Percentiles rank a stretch among this genome's conserved stretches.
phyloP scores from a whole-genome alignment of 2,888 invertebrate genomes.

The Cerastis rubricosa region DNA sequence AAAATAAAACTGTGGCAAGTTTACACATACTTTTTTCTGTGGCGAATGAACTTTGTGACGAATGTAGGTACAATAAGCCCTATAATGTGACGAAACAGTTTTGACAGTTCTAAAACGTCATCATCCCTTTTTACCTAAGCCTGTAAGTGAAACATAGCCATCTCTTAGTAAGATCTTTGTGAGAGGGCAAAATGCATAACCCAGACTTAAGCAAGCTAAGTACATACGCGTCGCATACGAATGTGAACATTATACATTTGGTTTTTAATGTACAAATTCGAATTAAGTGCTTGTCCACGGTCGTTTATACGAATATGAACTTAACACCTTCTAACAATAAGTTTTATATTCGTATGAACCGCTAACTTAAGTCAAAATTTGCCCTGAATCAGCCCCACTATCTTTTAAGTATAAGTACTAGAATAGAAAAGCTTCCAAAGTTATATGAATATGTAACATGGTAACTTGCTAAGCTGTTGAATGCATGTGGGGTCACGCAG shows the following conservation, averaged over 20 bases:
- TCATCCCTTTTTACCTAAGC: too few relatives aligned
- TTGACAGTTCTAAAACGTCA: too few relatives aligned
- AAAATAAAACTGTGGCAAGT: too few relatives aligned
- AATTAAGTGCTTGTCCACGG: not conserved
- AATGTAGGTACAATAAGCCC: too few relatives aligned
- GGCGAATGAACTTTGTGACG: too few relatives aligned
- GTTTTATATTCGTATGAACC: not conserved
- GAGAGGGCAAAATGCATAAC: not conserved
- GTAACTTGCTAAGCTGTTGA: not conserved
- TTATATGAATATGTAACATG: conserved; percentile 21
- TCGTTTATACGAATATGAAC: not conserved
- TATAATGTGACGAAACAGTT: too few relatives aligned
- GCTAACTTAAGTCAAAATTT: not conserved
- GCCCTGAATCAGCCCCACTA: not conserved
- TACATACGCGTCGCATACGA: too few relatives aligned
- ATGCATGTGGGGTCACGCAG: conserved; percentile 19
- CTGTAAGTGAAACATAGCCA: too few relatives aligned
- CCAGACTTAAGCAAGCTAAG: too few relatives aligned
- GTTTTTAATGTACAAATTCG: not conserved
- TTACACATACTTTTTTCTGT: too few relatives aligned
- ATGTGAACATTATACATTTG: not conserved
- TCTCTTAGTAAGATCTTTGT: too few relatives aligned
- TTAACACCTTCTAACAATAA: not conserved
- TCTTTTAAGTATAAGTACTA: not conserved
- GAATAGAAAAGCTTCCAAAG: conserved; percentile 16